Evolutionary conservation across 2,888 invertebrate species (phyloP).

Genomic region (Meghimatium bilineatum): DNA sequence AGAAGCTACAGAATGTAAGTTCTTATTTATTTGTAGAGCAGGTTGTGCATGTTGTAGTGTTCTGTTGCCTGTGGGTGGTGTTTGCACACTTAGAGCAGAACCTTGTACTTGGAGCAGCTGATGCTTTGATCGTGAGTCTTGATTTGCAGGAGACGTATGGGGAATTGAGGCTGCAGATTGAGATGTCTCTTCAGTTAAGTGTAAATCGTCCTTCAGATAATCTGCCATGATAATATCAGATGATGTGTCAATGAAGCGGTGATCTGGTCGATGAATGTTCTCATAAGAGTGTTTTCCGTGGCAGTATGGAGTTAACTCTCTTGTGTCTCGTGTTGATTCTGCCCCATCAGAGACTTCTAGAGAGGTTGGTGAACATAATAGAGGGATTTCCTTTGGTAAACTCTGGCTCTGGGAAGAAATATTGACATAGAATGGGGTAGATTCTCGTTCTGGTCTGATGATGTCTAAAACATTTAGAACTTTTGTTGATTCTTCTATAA

Average conservation of each 20-base stretch:
- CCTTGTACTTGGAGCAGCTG: not conserved
- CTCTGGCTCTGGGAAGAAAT: not conserved
- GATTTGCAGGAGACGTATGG: not conserved
- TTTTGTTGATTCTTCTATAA: not conserved
- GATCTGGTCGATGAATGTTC: constrained; percentile 15
- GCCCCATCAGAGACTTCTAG: not conserved
- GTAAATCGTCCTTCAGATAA: not conserved
- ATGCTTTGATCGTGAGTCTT: not conserved
- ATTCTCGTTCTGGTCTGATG: not conserved
- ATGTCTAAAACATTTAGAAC: not conserved
- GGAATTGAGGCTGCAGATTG: too few relatives aligned
- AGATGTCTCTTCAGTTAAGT: too few relatives aligned
- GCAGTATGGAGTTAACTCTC: constrained; percentile 10
- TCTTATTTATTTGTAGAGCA: too few relatives aligned
- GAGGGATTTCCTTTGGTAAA: not conserved
- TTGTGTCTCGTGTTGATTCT: not conserved
- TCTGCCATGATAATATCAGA: not conserved
- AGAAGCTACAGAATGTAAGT: not conserved
- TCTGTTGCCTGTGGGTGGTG: not conserved
- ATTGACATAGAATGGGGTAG: not conserved
- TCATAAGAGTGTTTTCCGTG: not conserved
- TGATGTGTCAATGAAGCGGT: constrained; percentile 4
- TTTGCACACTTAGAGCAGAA: not conserved
- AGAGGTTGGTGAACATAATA: not conserved
- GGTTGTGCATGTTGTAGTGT: not conserved